Percentiles rank a stretch among this genome's conserved stretches.
Conservation (phyloP, 2,113 vertebrate genomes). For the Cathartes aura region DNA sequence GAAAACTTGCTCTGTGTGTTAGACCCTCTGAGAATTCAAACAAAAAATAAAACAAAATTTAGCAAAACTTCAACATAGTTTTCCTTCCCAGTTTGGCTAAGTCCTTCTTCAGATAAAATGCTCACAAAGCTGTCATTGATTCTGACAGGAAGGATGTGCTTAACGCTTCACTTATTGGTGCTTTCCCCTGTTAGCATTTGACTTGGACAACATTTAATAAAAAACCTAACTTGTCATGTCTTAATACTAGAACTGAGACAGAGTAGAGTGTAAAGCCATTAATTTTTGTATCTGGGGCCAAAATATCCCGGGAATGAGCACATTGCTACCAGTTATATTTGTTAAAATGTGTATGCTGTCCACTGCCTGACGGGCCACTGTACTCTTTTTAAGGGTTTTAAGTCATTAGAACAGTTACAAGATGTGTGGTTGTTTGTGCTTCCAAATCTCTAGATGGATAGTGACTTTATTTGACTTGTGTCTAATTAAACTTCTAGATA, state of each 20-base stretch:
- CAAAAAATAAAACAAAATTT: background rate
- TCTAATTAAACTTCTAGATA: constrained; percentile 7
- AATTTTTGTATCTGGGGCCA: background rate
- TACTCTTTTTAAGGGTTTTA: background rate
- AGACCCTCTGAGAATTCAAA: background rate
- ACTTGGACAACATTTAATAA: background rate
- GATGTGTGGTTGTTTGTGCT: background rate
- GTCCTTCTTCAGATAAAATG: background rate
- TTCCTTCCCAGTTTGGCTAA: background rate
- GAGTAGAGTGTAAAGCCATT: background rate
- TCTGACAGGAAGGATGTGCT: background rate
- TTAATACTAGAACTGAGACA: background rate
- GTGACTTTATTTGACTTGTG: background rate
- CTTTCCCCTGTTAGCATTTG: background rate
- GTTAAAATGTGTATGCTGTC: background rate
- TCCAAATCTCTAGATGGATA: background rate
- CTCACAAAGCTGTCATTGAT: background rate
- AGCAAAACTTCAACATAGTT: background rate
- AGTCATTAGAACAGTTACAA: background rate
- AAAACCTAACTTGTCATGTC: background rate
- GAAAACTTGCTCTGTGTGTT: background rate
- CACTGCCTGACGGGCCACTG: background rate
- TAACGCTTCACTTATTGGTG: background rate
- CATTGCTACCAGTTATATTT: background rate
- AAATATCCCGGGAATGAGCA: background rate